Evolutionary conservation across 2,113 vertebrate species (phyloP).

Genomic region (Micronisus gabar): DNA sequence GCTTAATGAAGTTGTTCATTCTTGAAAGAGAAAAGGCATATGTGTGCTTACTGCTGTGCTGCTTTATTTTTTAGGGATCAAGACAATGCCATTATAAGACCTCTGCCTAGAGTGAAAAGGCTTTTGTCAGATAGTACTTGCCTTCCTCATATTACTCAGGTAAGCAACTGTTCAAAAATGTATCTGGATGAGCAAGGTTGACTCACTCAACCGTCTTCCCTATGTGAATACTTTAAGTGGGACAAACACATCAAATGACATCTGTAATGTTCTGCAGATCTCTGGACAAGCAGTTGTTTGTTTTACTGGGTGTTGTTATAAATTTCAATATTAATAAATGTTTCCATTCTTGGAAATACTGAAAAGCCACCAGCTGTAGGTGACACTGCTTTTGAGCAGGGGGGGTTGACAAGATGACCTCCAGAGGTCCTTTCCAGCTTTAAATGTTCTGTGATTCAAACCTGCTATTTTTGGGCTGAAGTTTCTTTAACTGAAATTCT

Average conservation of each 20-base stretch:
- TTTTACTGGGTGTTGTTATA: not conserved
- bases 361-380: not conserved
- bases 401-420: not conserved
- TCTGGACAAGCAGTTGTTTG: not conserved
- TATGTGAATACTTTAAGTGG: not conserved
- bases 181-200: not conserved
- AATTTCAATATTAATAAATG: not conserved
- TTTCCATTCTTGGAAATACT: not conserved
- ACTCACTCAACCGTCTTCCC: not conserved
- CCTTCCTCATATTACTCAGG: slow-evolving; percentile 96
- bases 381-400: not conserved
- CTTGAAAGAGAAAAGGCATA: not conserved
- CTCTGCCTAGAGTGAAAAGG: slow-evolving; percentile 93
- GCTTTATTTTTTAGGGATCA: slow-evolving; percentile 81
- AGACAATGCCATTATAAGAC: slow-evolving; percentile 96
- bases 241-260: not conserved
- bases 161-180: slow-evolving; percentile 37
- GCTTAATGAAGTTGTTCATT: not conserved
- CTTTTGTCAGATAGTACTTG: slow-evolving; percentile 92
- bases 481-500: not conserved
- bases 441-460: not conserved
- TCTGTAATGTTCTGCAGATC: not conserved
- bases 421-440: not conserved
- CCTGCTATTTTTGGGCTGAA: not conserved
- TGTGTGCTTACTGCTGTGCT: not conserved